Evolutionary conservation across 2,113 vertebrate genomes (phyloP).

Genomic region (Megalops atlanticus): DNA sequence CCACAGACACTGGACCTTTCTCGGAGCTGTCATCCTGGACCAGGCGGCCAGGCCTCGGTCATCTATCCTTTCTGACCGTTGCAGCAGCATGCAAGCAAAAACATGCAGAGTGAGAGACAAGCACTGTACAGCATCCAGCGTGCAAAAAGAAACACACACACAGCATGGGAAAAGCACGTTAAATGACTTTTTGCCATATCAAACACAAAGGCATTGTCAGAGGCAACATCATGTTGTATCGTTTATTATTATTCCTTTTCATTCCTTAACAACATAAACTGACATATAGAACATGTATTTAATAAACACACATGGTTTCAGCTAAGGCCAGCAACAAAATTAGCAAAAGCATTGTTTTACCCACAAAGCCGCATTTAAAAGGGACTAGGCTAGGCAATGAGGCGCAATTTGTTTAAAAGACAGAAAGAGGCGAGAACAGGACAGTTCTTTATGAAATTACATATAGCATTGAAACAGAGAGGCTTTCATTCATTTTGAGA

Average conservation of each 20-base stretch:
- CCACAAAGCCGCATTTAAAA: background rate
- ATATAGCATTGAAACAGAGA: background rate
- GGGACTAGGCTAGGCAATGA: too few species aligned
- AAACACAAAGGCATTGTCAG: background rate
- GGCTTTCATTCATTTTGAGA: background rate
- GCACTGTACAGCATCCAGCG: background rate
- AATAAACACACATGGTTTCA: background rate
- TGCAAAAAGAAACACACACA: background rate
- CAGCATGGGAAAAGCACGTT: background rate
- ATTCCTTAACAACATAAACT: too few species aligned
- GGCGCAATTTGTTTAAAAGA: background rate
- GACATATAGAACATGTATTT: background rate
- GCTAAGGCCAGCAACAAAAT: background rate
- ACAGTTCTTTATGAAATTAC: background rate
- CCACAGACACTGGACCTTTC: slow-evolving; percentile 26
- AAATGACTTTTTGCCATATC: too few species aligned
- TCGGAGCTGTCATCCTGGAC: slow-evolving; percentile 30
- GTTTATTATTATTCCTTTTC: too few species aligned
- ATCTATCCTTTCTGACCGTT: slow-evolving; percentile 38
- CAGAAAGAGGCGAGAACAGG: too few species aligned
- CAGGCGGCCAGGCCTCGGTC: slow-evolving; percentile 18
- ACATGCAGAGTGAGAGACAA: background rate
- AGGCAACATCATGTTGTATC: too few species aligned
- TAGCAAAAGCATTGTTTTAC: background rate
- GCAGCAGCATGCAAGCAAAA: slow-evolving; percentile 4